Evolutionary conservation across 2,113 vertebrate species (phyloP).

Genomic region (Leptosomus discolor): DNA sequence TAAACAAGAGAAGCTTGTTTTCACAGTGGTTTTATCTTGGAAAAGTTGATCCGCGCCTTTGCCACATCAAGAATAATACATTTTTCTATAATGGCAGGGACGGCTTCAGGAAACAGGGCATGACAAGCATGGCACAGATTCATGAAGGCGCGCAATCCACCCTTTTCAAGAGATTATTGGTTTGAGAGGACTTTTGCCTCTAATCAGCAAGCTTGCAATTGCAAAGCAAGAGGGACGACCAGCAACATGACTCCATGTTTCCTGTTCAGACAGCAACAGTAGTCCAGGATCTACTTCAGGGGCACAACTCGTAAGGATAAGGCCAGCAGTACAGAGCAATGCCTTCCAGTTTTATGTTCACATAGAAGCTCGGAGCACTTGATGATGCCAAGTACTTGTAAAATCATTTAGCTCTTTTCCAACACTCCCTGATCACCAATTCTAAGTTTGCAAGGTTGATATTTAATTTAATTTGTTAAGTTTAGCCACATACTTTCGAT

Average conservation of each 20-base stretch:
- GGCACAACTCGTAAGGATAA: neutral
- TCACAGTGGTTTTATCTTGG: neutral
- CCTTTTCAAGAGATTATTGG: neutral
- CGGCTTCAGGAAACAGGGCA: neutral
- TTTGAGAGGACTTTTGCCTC: neutral
- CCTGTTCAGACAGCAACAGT: neutral
- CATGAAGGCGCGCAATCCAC: neutral
- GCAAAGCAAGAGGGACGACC: neutral
- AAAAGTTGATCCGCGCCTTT: neutral
- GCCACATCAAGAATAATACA: neutral
- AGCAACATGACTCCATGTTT: fast-evolving
- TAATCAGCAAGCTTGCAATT: neutral
- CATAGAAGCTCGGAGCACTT: fast-evolving
- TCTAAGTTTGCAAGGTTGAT: neutral
- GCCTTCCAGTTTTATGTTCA: neutral
- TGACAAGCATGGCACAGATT: neutral
- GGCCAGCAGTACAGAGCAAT: neutral
- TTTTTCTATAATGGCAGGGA: neutral
- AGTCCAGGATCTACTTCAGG: neutral
- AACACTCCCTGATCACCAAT: neutral
- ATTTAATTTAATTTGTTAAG: neutral
- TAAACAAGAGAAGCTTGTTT: neutral
- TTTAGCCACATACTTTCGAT: neutral
- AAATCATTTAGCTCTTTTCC: neutral
- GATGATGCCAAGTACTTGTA: neutral